Evolutionary conservation across 2,113 vertebrate species (phyloP), one percentile per base, ranked within the genome.

Genomic region (Ascaphus truei): DNA sequence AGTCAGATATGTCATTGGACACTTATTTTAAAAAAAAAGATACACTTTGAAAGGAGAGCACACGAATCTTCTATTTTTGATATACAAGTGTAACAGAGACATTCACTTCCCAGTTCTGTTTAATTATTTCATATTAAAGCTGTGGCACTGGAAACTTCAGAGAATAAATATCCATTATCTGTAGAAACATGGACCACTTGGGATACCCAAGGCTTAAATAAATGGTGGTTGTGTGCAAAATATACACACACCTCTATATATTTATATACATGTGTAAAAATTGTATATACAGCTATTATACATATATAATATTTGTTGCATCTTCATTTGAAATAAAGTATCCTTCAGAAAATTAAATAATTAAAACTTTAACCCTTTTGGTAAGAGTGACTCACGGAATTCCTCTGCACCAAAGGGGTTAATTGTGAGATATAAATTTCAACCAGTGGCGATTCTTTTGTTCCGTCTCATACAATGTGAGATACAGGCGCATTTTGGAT

Each of bases 121-220:
- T 23, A 30, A 41, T 22, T 22, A 20, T 47, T 33, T 20, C 27
- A 68, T 48, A 66, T 59, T 45, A 72, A 34, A 3, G 30, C 5
- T 56, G 26, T 60, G 45, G 74, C 60, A n/a, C 25, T 10, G 62
- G 29, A 72, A 39, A 5, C 56, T 13, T 60, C 5, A 60, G 60
- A 72, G 74, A 0, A 72, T 60, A 71, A 61, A 71, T 71, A 61
- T 61, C 33, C 13, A 31, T 11, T 30, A 51, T 37, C 25, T 50
- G 12, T 71, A 71, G 25, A 71, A 69, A 63, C 12, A 33, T 55
- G 73, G 75, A 68, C 63, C 76, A 69, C 67, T 72, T 63, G 72
- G 74, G 71, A 37, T 66, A 68, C 56, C 45, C 68, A 74, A 74
- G 5, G 43, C 61, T 82, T 79, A 75, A 81, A 81, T 83, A 86